Evolutionary conservation across 2,888 invertebrate genomes (phyloP).

Genomic region (Linyphia triangularis): DNA sequence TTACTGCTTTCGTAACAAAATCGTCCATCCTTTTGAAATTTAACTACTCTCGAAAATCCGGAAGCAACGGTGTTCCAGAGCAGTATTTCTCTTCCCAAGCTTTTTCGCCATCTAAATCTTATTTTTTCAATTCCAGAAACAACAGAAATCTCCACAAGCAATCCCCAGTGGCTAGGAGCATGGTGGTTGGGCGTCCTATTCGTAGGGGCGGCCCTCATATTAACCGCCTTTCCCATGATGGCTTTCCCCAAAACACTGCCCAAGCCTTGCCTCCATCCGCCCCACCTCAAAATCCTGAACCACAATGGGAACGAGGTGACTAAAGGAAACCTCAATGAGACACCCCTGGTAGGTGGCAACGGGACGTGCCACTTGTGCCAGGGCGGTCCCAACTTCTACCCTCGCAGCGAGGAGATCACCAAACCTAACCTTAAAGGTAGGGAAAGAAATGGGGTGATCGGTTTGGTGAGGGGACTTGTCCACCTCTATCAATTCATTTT

Average conservation of each 20-base stretch:
- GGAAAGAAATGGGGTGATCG: not conserved
- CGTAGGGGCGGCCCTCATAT: constrained; percentile 89
- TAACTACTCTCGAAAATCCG: too few relatives aligned
- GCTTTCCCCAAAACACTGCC: constrained; percentile 90
- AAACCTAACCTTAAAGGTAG: constrained; percentile 62
- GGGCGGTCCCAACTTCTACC: constrained; percentile 1
- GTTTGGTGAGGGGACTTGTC: too few relatives aligned
- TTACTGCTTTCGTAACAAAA: too few relatives aligned
- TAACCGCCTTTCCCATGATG: constrained; percentile 93
- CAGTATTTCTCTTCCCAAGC: too few relatives aligned
- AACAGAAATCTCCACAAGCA: constrained; percentile 80
- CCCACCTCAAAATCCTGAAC: constrained; percentile 18
- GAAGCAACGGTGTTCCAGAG: too few relatives aligned
- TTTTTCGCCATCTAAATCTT: too few relatives aligned
- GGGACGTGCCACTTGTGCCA: constrained; percentile 44
- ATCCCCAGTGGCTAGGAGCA: constrained; percentile 96
- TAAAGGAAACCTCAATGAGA: constrained; percentile 47
- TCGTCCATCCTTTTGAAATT: too few relatives aligned
- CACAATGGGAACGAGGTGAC: constrained; percentile 76
- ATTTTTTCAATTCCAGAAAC: constrained; percentile 66
- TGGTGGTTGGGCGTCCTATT: constrained; percentile 95
- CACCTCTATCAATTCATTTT: too few relatives aligned
- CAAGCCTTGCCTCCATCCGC: constrained; percentile 78
- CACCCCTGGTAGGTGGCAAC: not conserved
- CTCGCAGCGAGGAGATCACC: constrained; percentile 1